Conservation (phyloP, 2,113 vertebrate species). For the Rhynchomys soricoides region DNA sequence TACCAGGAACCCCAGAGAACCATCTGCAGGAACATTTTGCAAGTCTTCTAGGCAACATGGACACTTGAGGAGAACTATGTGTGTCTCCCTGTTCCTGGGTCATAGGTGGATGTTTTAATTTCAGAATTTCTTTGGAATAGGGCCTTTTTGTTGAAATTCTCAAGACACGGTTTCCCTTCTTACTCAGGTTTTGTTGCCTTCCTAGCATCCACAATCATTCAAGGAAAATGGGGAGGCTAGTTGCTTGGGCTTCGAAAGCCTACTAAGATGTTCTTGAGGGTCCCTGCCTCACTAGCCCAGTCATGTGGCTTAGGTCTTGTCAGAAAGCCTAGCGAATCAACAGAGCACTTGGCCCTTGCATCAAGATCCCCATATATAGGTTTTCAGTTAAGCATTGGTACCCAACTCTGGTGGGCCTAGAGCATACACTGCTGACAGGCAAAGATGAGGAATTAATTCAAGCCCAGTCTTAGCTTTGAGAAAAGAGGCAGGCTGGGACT, state of each 20-base stretch:
- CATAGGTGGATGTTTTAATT: neutral
- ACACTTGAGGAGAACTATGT: neutral
- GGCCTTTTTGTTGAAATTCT: neutral
- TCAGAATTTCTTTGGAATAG: neutral
- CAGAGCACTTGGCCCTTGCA: neutral
- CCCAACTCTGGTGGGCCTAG: neutral
- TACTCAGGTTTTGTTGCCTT: neutral
- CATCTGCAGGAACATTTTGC: neutral
- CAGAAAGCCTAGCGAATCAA: neutral
- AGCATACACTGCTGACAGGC: fast-evolving
- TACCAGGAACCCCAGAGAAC: neutral
- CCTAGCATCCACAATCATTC: neutral
- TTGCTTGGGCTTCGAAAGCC: neutral
- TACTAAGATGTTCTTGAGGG: neutral
- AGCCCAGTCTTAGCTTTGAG: neutral
- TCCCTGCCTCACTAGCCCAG: neutral
- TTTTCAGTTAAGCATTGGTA: neutral
- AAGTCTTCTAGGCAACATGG: neutral
- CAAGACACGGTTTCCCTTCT: neutral
- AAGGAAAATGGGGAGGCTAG: neutral
- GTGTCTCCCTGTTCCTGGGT: neutral
- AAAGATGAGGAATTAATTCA: fast-evolving
- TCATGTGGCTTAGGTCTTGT: neutral
- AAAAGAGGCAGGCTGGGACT: neutral
- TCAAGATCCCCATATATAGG: too few species aligned